A percentile compares a stretch with the other conserved stretches of the same genome.
These are phyloP conservation scores for Siderastrea radians DNA, from an alignment of 92 coral and sea anemone species.

Conservation along the genomic window DNA sequence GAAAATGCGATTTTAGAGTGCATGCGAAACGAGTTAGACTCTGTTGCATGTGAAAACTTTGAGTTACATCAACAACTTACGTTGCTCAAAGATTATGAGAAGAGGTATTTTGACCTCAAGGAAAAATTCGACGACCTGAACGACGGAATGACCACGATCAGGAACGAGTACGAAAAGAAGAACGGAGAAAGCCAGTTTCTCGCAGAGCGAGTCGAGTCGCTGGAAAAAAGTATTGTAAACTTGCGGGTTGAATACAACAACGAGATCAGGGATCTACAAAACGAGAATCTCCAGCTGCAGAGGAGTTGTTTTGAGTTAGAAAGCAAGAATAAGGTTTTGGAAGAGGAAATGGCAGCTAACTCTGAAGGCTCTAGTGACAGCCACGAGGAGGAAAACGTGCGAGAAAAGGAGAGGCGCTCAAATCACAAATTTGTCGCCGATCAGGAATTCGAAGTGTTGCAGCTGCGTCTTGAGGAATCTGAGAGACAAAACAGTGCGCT, in stretches of 20 bases:
- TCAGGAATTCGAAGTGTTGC: conserved; percentile 74
- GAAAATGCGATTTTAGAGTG: conserved; percentile 69
- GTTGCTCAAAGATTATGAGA: conserved; percentile 64
- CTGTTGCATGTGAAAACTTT: conserved; percentile 77
- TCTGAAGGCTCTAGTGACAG: not conserved
- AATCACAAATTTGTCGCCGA: conserved; percentile 51
- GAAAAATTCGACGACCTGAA: conserved; percentile 81
- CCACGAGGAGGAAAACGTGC: conserved; percentile 12
- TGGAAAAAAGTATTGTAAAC: conserved; percentile 86
- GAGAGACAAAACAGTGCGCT: conserved; percentile 89
- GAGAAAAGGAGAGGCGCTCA: not conserved
- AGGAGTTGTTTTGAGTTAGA: conserved; percentile 83
- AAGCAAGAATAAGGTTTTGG: conserved; percentile 45
- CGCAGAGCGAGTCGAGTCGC: conserved; percentile 82
- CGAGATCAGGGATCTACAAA: conserved; percentile 79
- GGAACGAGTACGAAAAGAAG: conserved; percentile 87
- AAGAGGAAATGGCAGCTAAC: conserved; percentile 21
- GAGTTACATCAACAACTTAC: conserved; percentile 77
- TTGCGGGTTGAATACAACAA: conserved; percentile 89
- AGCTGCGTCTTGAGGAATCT: conserved; percentile 77
- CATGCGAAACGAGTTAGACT: conserved; percentile 75
- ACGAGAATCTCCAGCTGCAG: conserved; percentile 84
- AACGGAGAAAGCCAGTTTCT: conserved; percentile 94
- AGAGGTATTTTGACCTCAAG: conserved; percentile 77
- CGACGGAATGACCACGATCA: conserved; percentile 79